Conservation (phyloP, 2,888 invertebrate species). For the Aromia moschata region DNA sequence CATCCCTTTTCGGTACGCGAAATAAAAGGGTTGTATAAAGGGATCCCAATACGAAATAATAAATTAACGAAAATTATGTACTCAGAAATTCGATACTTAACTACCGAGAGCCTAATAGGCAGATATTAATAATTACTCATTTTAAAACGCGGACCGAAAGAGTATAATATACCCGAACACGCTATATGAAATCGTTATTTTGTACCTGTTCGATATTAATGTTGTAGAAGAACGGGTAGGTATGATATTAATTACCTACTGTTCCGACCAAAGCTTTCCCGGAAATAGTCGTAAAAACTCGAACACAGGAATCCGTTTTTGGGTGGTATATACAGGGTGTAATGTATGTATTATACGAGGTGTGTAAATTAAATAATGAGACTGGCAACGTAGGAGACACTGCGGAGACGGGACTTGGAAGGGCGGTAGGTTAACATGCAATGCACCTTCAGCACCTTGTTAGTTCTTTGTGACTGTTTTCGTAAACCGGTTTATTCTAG, state of each 20-base stretch:
- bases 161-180: background rate
- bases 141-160: constrained; percentile 3
- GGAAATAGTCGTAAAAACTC: background rate
- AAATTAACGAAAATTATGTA: constrained; percentile 49
- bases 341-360: too few relatives aligned
- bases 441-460: too few relatives aligned
- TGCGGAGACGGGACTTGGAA: too few relatives aligned
- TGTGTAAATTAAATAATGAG: too few relatives aligned
- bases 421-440: too few relatives aligned
- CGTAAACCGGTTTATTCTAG: too few relatives aligned
- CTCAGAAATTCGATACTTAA: constrained; percentile 34
- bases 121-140: constrained; percentile 17
- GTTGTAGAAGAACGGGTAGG: background rate
- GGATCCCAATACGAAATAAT: constrained; percentile 54
- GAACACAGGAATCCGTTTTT: too few relatives aligned
- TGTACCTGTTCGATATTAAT: background rate
- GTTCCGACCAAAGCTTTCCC: background rate
- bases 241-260: too few relatives aligned
- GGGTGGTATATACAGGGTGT: too few relatives aligned
- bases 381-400: too few relatives aligned
- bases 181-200: background rate
- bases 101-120: constrained; percentile 3
- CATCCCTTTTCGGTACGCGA: constrained; percentile 36
- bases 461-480: too few relatives aligned
- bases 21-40: constrained; percentile 46